Percentiles rank a stretch among this genome's conserved stretches.
Conservation (phyloP, 2,797 vertebrate genomes). For the Fistularia commersonii region DNA sequence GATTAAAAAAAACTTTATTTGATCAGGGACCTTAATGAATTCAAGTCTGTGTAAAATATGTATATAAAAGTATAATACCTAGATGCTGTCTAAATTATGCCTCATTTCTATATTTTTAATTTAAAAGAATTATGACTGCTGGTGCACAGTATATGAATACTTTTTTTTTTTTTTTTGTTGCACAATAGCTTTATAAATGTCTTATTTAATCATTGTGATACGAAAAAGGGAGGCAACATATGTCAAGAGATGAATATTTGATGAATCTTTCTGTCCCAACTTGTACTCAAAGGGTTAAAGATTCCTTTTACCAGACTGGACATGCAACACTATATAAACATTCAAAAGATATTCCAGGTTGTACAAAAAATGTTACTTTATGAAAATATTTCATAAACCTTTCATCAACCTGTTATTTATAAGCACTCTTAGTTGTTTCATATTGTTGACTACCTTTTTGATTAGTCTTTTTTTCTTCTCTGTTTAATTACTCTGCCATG, state of each 20-base stretch:
- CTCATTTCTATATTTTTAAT: slow-evolving; percentile 87
- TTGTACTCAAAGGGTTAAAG: slow-evolving; percentile 99
- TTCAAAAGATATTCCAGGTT: slow-evolving; percentile 85
- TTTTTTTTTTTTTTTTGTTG: slow-evolving; percentile 86
- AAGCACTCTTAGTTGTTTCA: slow-evolving; percentile 89
- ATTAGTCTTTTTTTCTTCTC: slow-evolving; percentile 76
- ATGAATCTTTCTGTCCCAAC: slow-evolving; percentile 76
- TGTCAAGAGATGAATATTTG: slow-evolving; percentile 46
- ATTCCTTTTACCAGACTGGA: slow-evolving; percentile 83
- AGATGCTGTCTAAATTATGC: slow-evolving; percentile 86
- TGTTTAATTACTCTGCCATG: slow-evolving; percentile 96
- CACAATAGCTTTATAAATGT: slow-evolving; percentile 94
- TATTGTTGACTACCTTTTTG: slow-evolving; percentile 89
- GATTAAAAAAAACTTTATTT: slow-evolving; percentile 56
- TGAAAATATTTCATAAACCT: slow-evolving; percentile 90
- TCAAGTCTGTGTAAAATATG: slow-evolving; percentile 85
- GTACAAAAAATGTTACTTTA: slow-evolving; percentile 98
- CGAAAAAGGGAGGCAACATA: slow-evolving; percentile 50
- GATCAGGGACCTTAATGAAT: slow-evolving; percentile 80
- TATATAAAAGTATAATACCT: slow-evolving; percentile 79
- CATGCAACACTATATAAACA: slow-evolving; percentile 89
- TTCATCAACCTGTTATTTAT: slow-evolving; percentile 96
- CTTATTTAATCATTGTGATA: slow-evolving; percentile 92
- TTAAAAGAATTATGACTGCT: slow-evolving; percentile 82
- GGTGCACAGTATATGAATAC: slow-evolving; percentile 84